These are phyloP conservation scores for Mesorhabditis belari DNA, from an alignment of 2,888 invertebrate species.

Conservation along the genomic window DNA sequence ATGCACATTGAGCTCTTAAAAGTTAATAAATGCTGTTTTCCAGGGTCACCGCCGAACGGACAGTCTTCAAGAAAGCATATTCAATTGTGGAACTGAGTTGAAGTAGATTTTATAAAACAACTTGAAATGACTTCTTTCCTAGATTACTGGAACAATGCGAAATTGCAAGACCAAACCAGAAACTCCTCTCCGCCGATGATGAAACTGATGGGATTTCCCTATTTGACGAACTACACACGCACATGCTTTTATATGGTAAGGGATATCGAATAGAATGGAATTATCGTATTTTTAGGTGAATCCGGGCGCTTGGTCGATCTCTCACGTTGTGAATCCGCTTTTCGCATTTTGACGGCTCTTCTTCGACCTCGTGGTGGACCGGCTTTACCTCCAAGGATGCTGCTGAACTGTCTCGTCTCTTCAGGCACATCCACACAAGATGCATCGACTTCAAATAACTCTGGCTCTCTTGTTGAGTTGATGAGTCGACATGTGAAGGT, in stretches of 20 bases:
- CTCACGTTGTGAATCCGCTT: constrained; percentile 44
- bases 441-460: constrained; percentile 9
- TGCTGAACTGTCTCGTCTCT: constrained; percentile 43
- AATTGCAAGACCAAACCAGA: neutral
- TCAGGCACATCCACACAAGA: constrained; percentile 27
- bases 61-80: constrained; percentile 46
- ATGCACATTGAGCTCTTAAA: too few species aligned
- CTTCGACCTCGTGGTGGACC: constrained; percentile 32
- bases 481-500: constrained; percentile 67
- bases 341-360: constrained; percentile 43
- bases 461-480: constrained; percentile 60
- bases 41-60: constrained; percentile 46
- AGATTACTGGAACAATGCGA: neutral
- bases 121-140: neutral
- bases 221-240: constrained; percentile 73
- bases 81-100: constrained; percentile 13
- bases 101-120: neutral
- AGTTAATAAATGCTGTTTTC: too few species aligned
- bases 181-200: neutral
- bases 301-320: constrained; percentile 37
- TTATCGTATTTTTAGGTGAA: constrained; percentile 60
- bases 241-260: constrained; percentile 65
- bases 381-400: constrained; percentile 32
- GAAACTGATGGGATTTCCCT: constrained; percentile 33
- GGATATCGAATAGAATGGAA: neutral